phyloP scores from a whole-genome alignment of 2,113 vertebrate genomes.

The Leptobrachium leishanense region DNA sequence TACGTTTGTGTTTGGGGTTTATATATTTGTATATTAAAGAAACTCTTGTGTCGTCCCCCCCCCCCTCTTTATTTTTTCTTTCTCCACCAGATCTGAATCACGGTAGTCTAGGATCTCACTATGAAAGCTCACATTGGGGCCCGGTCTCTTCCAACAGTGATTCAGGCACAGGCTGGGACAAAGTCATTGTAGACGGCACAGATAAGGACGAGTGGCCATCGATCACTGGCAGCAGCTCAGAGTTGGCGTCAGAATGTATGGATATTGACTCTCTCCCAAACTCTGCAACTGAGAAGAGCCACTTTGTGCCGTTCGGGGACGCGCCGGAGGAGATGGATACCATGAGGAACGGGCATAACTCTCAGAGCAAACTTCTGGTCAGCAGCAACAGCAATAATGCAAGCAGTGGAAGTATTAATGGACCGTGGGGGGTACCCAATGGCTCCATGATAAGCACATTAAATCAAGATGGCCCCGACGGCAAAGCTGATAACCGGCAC shows the following conservation, averaged over 20 bases:
- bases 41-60: no score
- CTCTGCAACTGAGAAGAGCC: slow-evolving; percentile 86
- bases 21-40: no score
- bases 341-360: slow-evolving; percentile 77
- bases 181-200: slow-evolving; percentile 86
- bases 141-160: slow-evolving; percentile 86
- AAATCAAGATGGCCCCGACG: slow-evolving; percentile 78
- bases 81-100: slow-evolving; percentile 83
- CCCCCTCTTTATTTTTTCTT: slow-evolving; percentile 3
- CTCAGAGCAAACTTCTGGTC: slow-evolving; percentile 78
- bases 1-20: no score
- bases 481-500: slow-evolving; percentile 79
- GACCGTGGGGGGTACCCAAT: slow-evolving; percentile 76
- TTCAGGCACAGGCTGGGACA: slow-evolving; percentile 89
- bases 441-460: slow-evolving; percentile 79
- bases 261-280: slow-evolving; percentile 90
- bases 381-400: slow-evolving; percentile 89
- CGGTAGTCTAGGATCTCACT: slow-evolving; percentile 86
- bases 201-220: slow-evolving; percentile 85
- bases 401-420: slow-evolving; percentile 79
- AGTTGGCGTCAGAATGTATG: slow-evolving; percentile 91
- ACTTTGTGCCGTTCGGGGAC: slow-evolving; percentile 77
- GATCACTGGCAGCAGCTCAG: slow-evolving; percentile 82
- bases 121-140: slow-evolving; percentile 92
- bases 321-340: slow-evolving; percentile 75